Evolutionary conservation across 2,797 vertebrate genomes (phyloP).

Genomic region (Sciurus vulgaris): DNA sequence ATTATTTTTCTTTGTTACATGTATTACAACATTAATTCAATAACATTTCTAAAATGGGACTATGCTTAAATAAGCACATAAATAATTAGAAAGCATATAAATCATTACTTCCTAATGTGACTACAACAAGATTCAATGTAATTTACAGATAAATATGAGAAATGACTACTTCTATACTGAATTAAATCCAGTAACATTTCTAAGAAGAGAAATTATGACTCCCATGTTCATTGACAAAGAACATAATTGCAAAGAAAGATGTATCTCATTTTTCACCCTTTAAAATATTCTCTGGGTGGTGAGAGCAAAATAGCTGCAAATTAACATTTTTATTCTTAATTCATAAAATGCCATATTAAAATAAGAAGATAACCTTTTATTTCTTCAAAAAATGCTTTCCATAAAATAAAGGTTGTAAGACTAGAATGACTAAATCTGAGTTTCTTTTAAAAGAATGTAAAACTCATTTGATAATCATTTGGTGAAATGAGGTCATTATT

Average conservation of each 20-base stretch:
- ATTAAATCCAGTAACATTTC: constrained; percentile 90
- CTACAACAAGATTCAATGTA: constrained; percentile 88
- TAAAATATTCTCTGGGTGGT: constrained; percentile 71
- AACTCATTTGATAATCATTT: constrained; percentile 3
- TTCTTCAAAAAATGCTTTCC: constrained; percentile 9
- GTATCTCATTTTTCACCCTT: constrained; percentile 83
- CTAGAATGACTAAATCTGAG: background rate
- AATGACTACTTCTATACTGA: constrained; percentile 89
- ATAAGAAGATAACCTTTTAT: background rate
- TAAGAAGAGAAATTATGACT: constrained; percentile 90
- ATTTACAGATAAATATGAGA: constrained; percentile 91
- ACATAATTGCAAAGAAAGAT: constrained; percentile 80
- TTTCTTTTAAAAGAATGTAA: constrained; percentile 42
- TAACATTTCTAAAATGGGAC: constrained; percentile 86
- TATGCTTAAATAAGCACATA: constrained; percentile 88
- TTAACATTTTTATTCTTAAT: constrained; percentile 83
- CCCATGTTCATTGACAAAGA: constrained; percentile 83
- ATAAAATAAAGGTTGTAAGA: constrained; percentile 39
- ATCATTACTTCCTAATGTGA: constrained; percentile 88
- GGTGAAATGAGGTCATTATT: background rate
- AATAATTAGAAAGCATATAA: constrained; percentile 89
- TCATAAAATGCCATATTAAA: constrained; percentile 71
- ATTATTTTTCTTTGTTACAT: constrained; percentile 85
- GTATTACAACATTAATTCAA: constrained; percentile 83
- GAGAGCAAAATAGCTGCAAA: constrained; percentile 81